phyloP scores from a whole-genome alignment of 2,113 vertebrate species.

The Sorex araneus region DNA sequence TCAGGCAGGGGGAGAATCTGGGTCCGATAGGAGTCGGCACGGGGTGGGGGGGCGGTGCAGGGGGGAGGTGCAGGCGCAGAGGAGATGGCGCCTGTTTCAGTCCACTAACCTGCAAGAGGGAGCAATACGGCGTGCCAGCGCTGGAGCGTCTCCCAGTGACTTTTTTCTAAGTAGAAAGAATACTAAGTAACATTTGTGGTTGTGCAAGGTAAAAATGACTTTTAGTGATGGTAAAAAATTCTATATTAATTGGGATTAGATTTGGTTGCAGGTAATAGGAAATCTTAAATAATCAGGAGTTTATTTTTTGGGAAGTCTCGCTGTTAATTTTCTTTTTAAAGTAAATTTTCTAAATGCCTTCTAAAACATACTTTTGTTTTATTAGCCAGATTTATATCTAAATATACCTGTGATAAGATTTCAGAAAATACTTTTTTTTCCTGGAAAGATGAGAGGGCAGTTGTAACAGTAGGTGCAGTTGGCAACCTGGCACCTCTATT shows the following conservation, averaged over 20 bases:
- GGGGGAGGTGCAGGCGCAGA: no score
- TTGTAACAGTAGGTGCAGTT: background rate
- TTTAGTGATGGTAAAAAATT: background rate
- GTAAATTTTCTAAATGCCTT: background rate
- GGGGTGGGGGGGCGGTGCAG: no score
- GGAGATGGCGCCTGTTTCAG: no score
- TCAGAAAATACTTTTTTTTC: conserved; percentile 14
- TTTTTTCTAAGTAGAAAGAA: background rate
- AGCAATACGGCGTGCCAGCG: no score
- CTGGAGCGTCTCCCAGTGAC: no score
- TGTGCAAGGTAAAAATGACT: background rate
- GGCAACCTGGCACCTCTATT: background rate
- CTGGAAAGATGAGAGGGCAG: background rate
- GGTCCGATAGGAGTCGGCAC: no score
- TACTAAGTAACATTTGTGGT: background rate
- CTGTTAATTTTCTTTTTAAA: background rate
- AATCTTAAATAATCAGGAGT: background rate
- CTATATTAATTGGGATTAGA: background rate
- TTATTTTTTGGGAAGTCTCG: conserved; percentile 12
- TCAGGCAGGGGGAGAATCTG: no score
- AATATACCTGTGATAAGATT: background rate
- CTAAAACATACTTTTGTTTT: conserved; percentile 14
- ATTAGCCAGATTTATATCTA: background rate
- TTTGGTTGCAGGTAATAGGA: conserved; percentile 19
- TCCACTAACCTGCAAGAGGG: no score